Percentiles rank a stretch among this genome's conserved stretches.
Evolutionary conservation across 2,888 invertebrate genomes (phyloP).

Genomic region (Autographa gamma): DNA sequence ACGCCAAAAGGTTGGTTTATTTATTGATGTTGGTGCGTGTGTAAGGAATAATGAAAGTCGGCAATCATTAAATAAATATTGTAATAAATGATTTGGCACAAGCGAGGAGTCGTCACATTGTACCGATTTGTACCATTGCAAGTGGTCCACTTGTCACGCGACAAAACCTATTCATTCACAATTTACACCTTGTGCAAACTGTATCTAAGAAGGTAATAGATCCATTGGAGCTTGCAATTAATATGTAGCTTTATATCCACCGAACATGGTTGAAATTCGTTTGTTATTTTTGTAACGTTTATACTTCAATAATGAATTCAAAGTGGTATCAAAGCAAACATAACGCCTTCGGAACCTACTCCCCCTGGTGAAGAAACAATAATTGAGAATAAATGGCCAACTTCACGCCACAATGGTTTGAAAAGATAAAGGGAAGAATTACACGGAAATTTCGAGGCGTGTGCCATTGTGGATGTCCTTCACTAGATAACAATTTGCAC

Average conservation of each 20-base stretch:
- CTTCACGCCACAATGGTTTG: slow-evolving; percentile 81
- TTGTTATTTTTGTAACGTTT: slow-evolving; percentile 2
- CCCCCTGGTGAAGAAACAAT: slow-evolving; percentile 81
- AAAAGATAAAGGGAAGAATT: slow-evolving; percentile 85
- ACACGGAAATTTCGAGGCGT: slow-evolving; percentile 86
- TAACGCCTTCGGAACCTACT: slow-evolving; percentile 79
- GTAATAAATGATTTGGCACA: slow-evolving; percentile 54
- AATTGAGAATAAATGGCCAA: slow-evolving; percentile 84
- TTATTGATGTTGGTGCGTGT: not conserved
- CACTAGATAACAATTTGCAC: slow-evolving; percentile 87
- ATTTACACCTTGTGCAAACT: slow-evolving; percentile 67
- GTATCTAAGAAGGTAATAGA: slow-evolving; percentile 28
- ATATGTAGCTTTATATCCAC: slow-evolving; percentile 21
- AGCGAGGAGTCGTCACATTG: slow-evolving; percentile 50
- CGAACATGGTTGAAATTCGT: slow-evolving; percentile 36
- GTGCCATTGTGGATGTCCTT: slow-evolving; percentile 78
- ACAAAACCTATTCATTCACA: slow-evolving; percentile 83
- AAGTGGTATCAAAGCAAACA: slow-evolving; percentile 81
- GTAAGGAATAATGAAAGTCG: slow-evolving; percentile 22
- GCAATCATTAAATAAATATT: slow-evolving; percentile 42
- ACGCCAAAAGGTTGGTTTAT: not conserved
- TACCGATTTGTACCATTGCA: slow-evolving; percentile 64
- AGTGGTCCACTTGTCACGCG: slow-evolving; percentile 81
- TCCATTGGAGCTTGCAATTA: not conserved
- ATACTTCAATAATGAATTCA: slow-evolving; percentile 59